Base-by-base conservation (phyloP, 2,797 vertebrate species). In the Botia almorhae region DNA sequence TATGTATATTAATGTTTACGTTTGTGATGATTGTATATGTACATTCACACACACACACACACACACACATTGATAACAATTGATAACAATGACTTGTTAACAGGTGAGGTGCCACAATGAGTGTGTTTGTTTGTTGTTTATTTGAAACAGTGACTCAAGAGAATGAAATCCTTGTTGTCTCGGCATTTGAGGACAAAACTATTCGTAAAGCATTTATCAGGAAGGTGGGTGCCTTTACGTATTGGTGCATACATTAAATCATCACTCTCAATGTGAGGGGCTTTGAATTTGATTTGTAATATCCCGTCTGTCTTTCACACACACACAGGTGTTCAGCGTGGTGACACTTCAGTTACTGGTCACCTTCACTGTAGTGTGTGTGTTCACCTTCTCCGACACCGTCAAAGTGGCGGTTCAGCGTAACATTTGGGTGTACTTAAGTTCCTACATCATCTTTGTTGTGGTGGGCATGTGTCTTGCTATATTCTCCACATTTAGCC, bases 261-360 rank as follows among this genome's bases (percentile, higher is more conserved):
- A 55, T 17, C 33, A 11, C 11, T 65, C 23, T 53, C 11, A 21
- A 72, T 19, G 3, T 7, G 26, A 17, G 3, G 13, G 2, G 29
- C 11, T 36, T 43, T 64, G 55, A 26, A 26, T 26, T 26, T 26
- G 23, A 39, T 4, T 13, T 33, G 48, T 74, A 8, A 3, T 53
- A 23, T 64, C 2, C 21, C 19, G 43, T 51, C 13, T 39, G 10
- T 3, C 1, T 81, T 3, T 64, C 0, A 0, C 7, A 29, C 14
- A 29, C 14, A 3, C 67, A 60, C 89, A 97, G 96, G 96, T 97
- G 83, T 98, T 97, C 89, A 84, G 95, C 87, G 94, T 97, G 85
- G 89, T 97, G 85, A 96, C 93, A 0, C 43, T 96, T 74, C 96
- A 97, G 94, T 91, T 97, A 76, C 87, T 94, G 0, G 94, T 97